phyloP scores from a whole-genome alignment of 1,140 invertebrate species.

The Lepidurus couesii region DNA sequence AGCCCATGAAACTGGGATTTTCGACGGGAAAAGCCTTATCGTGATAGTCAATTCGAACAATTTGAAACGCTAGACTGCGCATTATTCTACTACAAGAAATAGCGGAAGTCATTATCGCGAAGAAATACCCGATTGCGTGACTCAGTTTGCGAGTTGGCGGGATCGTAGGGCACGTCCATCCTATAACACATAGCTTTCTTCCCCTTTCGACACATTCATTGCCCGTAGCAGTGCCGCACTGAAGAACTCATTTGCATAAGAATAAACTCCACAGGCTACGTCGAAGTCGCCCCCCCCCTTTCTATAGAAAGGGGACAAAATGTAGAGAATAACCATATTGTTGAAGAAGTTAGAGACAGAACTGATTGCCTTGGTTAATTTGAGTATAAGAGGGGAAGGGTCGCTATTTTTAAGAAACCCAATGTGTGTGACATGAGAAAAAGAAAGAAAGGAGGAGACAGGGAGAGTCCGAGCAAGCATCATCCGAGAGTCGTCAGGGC shows the following conservation, averaged over 20 bases:
- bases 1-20: too few species aligned
- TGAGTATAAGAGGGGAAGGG: too few species aligned
- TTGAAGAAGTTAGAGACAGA: too few species aligned
- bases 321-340: too few species aligned
- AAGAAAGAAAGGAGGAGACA: background rate
- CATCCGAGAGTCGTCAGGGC: background rate
- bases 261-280: background rate
- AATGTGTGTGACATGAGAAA: background rate
- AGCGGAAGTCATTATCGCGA: background rate
- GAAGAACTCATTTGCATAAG: background rate
- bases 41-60: too few species aligned
- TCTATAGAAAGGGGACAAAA: too few species aligned
- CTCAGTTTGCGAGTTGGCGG: background rate
- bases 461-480: background rate
- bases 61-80: too few species aligned
- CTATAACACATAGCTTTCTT: background rate
- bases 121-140: background rate
- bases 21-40: too few species aligned
- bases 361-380: too few species aligned
- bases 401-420: background rate
- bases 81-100: too few species aligned
- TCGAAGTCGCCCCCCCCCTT: background rate
- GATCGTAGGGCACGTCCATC: background rate
- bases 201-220: background rate
- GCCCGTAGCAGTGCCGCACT: background rate